Percentiles rank a stretch among this genome's conserved stretches.
Evolutionary conservation across 2,113 vertebrate species (phyloP).

Genomic region (Dermatemys mawii): DNA sequence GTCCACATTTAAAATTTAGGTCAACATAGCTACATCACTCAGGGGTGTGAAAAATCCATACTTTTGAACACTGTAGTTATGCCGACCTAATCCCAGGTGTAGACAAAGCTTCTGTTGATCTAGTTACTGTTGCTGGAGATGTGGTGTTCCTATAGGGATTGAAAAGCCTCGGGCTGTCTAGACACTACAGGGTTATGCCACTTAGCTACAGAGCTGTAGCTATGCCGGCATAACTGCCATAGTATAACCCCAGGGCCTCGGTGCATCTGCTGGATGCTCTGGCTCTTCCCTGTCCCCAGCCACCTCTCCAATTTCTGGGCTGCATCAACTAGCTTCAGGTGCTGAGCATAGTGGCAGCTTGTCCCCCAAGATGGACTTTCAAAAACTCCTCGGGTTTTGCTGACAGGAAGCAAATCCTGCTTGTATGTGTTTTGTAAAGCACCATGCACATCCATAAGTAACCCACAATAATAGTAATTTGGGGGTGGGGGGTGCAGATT

Average conservation of each 20-base stretch:
- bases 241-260: background rate
- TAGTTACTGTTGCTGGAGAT: background rate
- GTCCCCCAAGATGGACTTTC: constrained; percentile 26
- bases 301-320: background rate
- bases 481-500: background rate
- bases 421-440: background rate
- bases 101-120: background rate
- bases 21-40: background rate
- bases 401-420: background rate
- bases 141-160: background rate
- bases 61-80: background rate
- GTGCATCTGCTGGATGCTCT: background rate
- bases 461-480: background rate
- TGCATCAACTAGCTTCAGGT: background rate
- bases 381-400: background rate
- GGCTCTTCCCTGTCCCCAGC: background rate
- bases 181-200: background rate
- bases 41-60: background rate
- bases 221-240: background rate
- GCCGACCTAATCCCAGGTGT: background rate
- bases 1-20: background rate
- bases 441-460: background rate
- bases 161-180: background rate
- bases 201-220: background rate
- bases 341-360: background rate